Conservation (phyloP, 2,113 vertebrate genomes). For the Dendrocopos noguchii region DNA sequence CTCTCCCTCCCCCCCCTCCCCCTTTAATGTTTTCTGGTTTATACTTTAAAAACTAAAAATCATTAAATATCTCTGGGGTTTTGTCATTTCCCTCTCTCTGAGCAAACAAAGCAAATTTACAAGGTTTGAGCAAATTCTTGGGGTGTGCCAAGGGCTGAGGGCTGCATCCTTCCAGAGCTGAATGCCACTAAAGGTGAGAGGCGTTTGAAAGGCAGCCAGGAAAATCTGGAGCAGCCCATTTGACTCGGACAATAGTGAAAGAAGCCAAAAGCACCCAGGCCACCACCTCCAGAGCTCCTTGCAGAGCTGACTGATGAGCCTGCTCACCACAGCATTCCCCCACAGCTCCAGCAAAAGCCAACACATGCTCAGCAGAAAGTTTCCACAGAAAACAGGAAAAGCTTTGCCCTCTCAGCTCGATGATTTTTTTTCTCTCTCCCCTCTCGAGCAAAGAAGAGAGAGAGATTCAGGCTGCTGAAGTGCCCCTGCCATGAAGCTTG, state of each 20-base stretch:
- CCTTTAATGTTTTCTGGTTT: background rate
- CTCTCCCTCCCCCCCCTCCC: too few species aligned
- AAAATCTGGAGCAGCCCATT: background rate
- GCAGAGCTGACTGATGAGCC: background rate
- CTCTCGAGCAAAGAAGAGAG: background rate
- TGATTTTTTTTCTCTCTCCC: too few species aligned
- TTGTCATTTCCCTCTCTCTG: background rate
- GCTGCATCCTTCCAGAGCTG: background rate
- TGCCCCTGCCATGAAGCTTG: too few species aligned
- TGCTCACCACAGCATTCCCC: background rate
- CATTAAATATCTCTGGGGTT: background rate
- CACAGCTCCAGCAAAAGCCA: background rate
- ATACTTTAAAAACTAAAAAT: background rate
- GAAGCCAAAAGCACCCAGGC: background rate
- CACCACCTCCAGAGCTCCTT: background rate
- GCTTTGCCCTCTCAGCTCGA: background rate
- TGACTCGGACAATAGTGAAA: background rate
- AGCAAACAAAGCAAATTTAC: background rate
- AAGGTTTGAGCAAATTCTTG: background rate
- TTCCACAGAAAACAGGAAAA: background rate
- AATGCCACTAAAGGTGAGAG: slow-evolving; percentile 11
- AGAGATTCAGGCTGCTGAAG: background rate
- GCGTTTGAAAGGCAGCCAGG: background rate
- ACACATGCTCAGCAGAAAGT: background rate
- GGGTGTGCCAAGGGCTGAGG: background rate